Conservation (phyloP, 2,888 invertebrate species). For the Tricholauxania praeusta region DNA sequence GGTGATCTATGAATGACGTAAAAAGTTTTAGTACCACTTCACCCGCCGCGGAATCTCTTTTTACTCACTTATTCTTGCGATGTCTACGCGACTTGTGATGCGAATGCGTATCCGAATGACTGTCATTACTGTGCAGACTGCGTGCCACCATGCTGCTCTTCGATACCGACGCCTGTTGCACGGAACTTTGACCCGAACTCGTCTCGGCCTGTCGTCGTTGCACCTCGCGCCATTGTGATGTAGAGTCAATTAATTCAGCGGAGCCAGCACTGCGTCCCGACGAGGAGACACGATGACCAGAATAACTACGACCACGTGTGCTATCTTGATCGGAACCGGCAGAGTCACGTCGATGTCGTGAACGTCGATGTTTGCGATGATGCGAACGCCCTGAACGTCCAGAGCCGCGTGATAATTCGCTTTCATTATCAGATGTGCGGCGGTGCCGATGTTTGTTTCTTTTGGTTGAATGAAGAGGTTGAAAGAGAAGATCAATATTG, state of each 20-base stretch:
- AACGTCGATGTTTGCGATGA: conserved; percentile 78
- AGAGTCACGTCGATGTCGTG: conserved; percentile 78
- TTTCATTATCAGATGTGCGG: conserved; percentile 89
- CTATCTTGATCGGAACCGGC: conserved; percentile 77
- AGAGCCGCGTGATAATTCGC: conserved; percentile 88
- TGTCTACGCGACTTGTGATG: conserved; percentile 69
- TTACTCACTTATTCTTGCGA: conserved; percentile 72
- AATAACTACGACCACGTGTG: conserved; percentile 69
- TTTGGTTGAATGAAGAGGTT: not conserved
- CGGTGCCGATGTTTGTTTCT: conserved; percentile 84
- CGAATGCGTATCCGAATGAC: conserved; percentile 73
- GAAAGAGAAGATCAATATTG: not conserved
- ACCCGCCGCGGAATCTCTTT: not conserved
- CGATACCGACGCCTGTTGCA: conserved; percentile 79
- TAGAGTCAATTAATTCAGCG: conserved; percentile 86
- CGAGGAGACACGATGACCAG: conserved; percentile 67
- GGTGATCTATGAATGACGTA: conserved; percentile 71
- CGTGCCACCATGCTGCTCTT: conserved; percentile 71
- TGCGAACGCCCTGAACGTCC: conserved; percentile 83
- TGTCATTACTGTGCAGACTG: conserved; percentile 68
- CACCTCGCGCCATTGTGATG: conserved; percentile 90
- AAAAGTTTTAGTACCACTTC: conserved; percentile 20
- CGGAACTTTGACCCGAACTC: conserved; percentile 69
- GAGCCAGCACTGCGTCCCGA: conserved; percentile 59
- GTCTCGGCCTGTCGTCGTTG: conserved; percentile 79